Conservation (phyloP, 2,888 invertebrate species). For the Torymus texanus region DNA sequence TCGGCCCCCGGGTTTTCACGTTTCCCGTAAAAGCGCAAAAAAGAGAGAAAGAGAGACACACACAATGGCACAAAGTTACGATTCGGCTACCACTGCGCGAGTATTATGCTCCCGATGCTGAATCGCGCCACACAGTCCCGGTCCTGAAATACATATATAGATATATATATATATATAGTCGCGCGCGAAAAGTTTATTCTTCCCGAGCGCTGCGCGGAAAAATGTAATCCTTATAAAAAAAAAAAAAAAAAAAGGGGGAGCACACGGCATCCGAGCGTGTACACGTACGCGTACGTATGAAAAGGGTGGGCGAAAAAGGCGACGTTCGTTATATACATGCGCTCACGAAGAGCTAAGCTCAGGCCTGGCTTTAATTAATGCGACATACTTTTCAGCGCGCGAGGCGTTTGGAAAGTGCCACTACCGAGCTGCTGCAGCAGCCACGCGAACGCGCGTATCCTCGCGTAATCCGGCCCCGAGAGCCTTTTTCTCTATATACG, state of each 20-base stretch:
- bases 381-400: conserved; percentile 69
- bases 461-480: conserved; percentile 28
- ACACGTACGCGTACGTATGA: neutral
- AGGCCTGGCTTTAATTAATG: conserved; percentile 69
- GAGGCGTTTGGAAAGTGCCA: conserved; percentile 59
- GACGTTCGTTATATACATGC: conserved; percentile 41
- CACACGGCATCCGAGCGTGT: neutral
- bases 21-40: neutral
- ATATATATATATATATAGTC: too few relatives aligned
- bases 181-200: conserved; percentile 24
- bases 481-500: neutral
- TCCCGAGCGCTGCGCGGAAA: neutral
- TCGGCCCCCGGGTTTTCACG: neutral
- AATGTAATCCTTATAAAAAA: conserved; percentile 44
- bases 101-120: conserved; percentile 31
- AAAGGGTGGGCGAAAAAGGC: conserved; percentile 40
- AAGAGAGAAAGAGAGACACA: conserved; percentile 7
- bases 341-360: conserved; percentile 2
- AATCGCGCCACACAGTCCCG: neutral
- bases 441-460: conserved; percentile 32
- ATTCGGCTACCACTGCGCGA: neutral
- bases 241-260: conserved; percentile 16
- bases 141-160: too few relatives aligned
- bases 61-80: conserved; percentile 41
- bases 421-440: too few relatives aligned